Evolutionary conservation across 2,113 vertebrate genomes (phyloP), one percentile per base, ranked within the genome.

Genomic region (Hypocryptadius cinnamomeus): DNA sequence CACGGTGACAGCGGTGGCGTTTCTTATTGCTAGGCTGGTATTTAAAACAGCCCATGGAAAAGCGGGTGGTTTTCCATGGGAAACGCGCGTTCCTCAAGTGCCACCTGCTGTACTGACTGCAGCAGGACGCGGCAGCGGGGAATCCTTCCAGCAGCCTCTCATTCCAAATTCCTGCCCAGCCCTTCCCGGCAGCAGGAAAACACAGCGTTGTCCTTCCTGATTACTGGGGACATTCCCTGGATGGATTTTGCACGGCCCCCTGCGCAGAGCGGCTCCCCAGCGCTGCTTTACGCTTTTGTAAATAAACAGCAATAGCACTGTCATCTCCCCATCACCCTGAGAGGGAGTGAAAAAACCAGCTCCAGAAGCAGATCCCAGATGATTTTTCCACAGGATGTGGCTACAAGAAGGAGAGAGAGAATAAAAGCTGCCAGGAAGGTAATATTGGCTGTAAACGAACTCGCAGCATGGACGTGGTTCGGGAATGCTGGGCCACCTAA

Each of bases 91-190:
- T 76, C 79, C 63, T 83, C 87, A 84, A 93, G 93, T 97, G 97
- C 97, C 97, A 97, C 89, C 98, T 98, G 94, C 96, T 97, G 98
- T 59, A 61, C 19, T 3, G 48, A 2, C 23, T 13, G 53, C 24
- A 8, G 10, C 80, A 28, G 28, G 81, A 19, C 39, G 2, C 1
- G 25, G 56, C 33, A 13, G 23, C 3, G 12, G 15, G 0, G 27
- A 19, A 4, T 35, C 40, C 65, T 47, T 1, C 39, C 89, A 9
- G 10, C 63, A 53, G 21, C 25, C 31, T 23, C 39, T 8, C 56
- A 4, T 15, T 7, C 25, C 42, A 5, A 9, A 50, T 13, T 24
- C 45, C 66, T 44, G 61, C 77, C 15, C 39, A 25, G 60, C 27
- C 53, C 50, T 87, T 6, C 59, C 44, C 22, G 0, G 59, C 50